Percentiles rank a stretch among this genome's conserved stretches.
These are phyloP conservation scores for Silvanus unidentatus DNA, from an alignment of 2,888 invertebrate genomes.

Conservation along the genomic window DNA sequence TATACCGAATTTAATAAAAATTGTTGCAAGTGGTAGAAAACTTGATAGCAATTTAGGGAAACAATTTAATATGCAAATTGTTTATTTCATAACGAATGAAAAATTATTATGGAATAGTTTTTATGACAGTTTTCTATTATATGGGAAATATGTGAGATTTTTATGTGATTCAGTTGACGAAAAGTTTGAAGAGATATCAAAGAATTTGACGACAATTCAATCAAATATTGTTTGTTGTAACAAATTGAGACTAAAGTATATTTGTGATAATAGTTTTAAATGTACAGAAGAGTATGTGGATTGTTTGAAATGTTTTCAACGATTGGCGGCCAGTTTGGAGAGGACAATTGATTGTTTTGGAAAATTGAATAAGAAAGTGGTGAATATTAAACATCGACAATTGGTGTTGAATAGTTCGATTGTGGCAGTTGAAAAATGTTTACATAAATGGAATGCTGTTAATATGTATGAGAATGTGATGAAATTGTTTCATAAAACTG, in stretches of 20 bases:
- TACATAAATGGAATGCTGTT: constrained; percentile 7
- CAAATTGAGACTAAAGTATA: constrained; percentile 2
- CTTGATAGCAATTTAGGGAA: constrained; percentile 9
- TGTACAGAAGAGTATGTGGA: background rate
- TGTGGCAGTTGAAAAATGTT: background rate
- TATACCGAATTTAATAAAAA: constrained; percentile 7
- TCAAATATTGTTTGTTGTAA: constrained; percentile 15
- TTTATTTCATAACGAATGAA: constrained; percentile 22
- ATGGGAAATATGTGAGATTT: constrained; percentile 15
- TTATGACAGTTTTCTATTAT: constrained; percentile 18
- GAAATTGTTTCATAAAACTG: constrained; percentile 27
- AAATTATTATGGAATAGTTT: constrained; percentile 12
- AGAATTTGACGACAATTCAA: background rate
- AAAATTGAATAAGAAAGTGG: constrained; percentile 13
- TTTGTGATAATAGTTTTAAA: background rate
- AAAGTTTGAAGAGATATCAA: constrained; percentile 8
- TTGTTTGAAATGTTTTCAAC: background rate
- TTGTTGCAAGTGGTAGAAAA: constrained; percentile 16
- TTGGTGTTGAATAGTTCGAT: background rate
- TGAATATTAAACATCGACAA: constrained; percentile 6
- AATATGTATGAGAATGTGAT: constrained; percentile 11
- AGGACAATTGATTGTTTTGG: constrained; percentile 15
- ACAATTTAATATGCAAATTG: constrained; percentile 8
- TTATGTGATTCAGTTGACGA: constrained; percentile 15
- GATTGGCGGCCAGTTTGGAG: constrained; percentile 20